Conservation (phyloP, 1,140 invertebrate species). For the Drosophila novamexicana region DNA sequence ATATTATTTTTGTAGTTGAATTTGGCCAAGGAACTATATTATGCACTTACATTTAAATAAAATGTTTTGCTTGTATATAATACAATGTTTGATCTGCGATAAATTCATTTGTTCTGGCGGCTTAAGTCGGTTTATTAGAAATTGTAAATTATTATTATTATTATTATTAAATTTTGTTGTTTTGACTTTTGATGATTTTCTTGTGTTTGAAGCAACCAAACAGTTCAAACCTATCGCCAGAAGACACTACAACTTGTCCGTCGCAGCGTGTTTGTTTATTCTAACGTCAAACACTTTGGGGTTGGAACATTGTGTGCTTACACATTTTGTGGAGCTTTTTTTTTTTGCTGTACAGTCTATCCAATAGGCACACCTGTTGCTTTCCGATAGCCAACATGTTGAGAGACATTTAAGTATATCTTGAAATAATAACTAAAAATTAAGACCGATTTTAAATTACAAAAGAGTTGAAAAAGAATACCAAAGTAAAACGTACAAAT, state of each 20-base stretch:
- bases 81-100: not conserved
- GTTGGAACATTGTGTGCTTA: not conserved
- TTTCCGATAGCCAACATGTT: not conserved
- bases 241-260: constrained; percentile 5
- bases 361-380: constrained; percentile 4
- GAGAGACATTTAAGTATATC: no score
- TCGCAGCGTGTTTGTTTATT: constrained; percentile 4
- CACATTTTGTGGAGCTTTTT: not conserved
- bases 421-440: no score
- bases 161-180: not conserved
- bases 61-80: not conserved
- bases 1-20: constrained; percentile 14
- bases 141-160: no score
- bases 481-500: not conserved
- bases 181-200: not conserved
- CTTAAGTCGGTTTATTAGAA: no score
- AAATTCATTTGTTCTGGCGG: no score
- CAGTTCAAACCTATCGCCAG: not conserved
- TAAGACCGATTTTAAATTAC: no score
- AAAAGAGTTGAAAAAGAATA: not conserved
- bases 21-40: not conserved
- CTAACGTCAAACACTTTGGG: constrained; percentile 4
- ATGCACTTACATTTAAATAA: not conserved
- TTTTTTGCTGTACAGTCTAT: not conserved
- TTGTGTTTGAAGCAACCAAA: not conserved